Evolutionary conservation across 1,140 invertebrate species (phyloP), one percentile per base, ranked within the genome.

Genomic region (Grapholita molesta): DNA sequence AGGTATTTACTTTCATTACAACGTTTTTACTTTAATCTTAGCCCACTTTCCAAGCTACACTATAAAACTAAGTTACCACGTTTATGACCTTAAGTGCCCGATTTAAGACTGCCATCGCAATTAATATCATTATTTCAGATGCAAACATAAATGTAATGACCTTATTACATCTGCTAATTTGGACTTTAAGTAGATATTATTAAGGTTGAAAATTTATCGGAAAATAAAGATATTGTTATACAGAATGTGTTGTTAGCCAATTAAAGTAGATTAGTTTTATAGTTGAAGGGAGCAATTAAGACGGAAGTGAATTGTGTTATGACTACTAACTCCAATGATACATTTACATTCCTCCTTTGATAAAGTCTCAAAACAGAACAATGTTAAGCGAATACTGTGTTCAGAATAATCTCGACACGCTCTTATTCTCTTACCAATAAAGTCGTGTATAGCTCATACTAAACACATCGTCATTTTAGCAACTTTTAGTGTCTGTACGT

Each of bases 211-310:
- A 61, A 15, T 30, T 61, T 8, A 5, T 28, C 2, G 5, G 4
- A 32, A 28, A 32, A 28, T 61, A 61, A 28, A 52, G 1, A 1
- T 28, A 15, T n/a, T 25, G 21, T 57, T 25, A 25, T 9, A 23
- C 53, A 23, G 28, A 1, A n/a, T 61, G 55, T 30, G 55, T 32
- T 61, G 24, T n/a, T 61, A 15, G 55, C 25, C 25, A 61, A 61
- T 61, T 61, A 61, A 61, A 61, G 25, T 61, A 61, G 32, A 28
- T 61, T 61, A 61, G 18, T 32, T 61, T 61, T 61, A 61, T 61
- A 61, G 24, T 61, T 1, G 4, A 61, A 28, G 55, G 15, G 55
- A 15, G 25, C 25, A n/a, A 30, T 61, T 61, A 25, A 55, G 18
- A 61, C 55, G 24, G n/a, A n/a, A 61, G 15, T 30, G 55, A 30